Percentiles rank a stretch among this genome's conserved stretches.
Conservation (phyloP, 35 echinoderm and acorn worm species). For the Anneissia japonica region DNA sequence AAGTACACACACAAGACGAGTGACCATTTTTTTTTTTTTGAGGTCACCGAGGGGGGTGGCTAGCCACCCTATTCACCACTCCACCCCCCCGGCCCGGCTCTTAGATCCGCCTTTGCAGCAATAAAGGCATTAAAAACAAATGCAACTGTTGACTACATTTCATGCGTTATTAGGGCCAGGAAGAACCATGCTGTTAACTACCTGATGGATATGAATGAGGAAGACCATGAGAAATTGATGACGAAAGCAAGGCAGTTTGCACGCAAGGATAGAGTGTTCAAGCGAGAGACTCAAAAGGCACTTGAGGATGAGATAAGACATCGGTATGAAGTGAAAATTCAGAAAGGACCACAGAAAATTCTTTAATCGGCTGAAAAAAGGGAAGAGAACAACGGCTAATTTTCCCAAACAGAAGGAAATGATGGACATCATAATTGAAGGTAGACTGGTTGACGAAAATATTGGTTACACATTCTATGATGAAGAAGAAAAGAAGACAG, state of each 20-base stretch:
- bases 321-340: background rate
- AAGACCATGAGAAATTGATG: background rate
- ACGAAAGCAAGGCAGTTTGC: background rate
- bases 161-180: background rate
- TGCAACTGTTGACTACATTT: slow-evolving; percentile 2
- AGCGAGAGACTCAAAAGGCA: background rate
- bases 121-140: background rate
- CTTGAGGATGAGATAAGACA: slow-evolving; percentile 6
- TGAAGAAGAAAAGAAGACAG: no score
- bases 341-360: background rate
- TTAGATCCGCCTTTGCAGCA: no score
- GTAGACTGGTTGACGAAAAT: no score
- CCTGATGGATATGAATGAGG: background rate
- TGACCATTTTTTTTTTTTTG: no score
- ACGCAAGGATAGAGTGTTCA: background rate
- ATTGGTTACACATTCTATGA: no score
- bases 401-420: no score
- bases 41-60: no score
- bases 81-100: no score
- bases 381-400: no score
- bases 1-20: no score
- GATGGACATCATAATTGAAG: no score
- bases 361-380: background rate
- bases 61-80: no score
- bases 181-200: slow-evolving; percentile 23